A percentile compares a stretch with the other conserved stretches of the same genome.
Conservation (phyloP, 2,113 vertebrate genomes). For the Pedetes capensis region DNA sequence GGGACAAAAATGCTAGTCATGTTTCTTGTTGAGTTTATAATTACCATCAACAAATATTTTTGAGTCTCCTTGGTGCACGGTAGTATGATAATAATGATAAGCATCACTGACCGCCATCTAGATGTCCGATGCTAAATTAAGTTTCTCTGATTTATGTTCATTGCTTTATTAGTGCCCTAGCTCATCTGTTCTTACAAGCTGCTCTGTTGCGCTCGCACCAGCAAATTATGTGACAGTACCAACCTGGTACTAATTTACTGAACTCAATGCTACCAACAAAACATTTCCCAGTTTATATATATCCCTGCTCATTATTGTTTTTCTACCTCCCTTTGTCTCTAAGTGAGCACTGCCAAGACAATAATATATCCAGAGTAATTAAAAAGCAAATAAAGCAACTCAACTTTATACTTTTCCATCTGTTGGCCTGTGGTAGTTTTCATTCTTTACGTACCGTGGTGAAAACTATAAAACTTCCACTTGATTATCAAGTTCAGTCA, state of each 20-base stretch:
- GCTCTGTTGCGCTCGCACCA: constrained; percentile 60
- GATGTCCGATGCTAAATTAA: constrained; percentile 72
- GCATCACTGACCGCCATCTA: constrained; percentile 51
- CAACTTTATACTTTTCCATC: constrained; percentile 65
- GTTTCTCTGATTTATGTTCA: constrained; percentile 76
- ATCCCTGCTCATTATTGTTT: background rate
- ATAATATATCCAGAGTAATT: constrained; percentile 55
- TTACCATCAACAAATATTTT: constrained; percentile 61
- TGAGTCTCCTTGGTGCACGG: constrained; percentile 32
- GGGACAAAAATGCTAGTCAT: background rate
- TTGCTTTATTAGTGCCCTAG: constrained; percentile 55
- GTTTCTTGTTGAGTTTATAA: constrained; percentile 51
- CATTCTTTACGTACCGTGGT: background rate
- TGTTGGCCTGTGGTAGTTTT: constrained; percentile 38
- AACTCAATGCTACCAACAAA: constrained; percentile 48
- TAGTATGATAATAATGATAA: constrained; percentile 42
- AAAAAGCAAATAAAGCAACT: constrained; percentile 68
- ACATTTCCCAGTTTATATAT: constrained; percentile 1
- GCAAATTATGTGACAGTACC: constrained; percentile 68
- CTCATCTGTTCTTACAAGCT: constrained; percentile 74
- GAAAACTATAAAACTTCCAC: constrained; percentile 45
- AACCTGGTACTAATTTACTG: constrained; percentile 71
- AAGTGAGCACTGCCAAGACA: constrained; percentile 45
- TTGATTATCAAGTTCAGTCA: background rate
- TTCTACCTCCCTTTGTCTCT: constrained; percentile 55